Conservation (phyloP, 2,888 invertebrate species). For the Sympetrum striolatum region DNA sequence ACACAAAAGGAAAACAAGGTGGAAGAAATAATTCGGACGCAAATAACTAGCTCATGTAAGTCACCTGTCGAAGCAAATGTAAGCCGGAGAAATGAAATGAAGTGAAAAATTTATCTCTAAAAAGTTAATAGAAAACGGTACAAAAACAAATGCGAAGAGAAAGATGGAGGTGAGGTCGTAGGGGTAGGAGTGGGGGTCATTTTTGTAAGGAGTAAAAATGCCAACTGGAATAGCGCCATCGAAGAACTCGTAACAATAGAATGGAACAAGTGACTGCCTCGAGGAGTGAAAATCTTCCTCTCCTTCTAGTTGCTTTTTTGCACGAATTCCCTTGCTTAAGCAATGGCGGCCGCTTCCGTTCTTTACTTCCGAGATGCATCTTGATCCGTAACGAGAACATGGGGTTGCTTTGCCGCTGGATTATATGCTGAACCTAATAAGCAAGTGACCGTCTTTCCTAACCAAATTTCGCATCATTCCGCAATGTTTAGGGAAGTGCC, state of each 20-base stretch:
- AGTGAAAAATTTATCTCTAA: not conserved
- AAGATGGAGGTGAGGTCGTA: not conserved
- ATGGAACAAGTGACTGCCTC: conserved; percentile 7
- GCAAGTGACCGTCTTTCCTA: too few species aligned
- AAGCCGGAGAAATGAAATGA: not conserved
- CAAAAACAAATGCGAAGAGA: too few species aligned
- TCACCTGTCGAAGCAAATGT: not conserved
- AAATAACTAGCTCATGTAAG: not conserved
- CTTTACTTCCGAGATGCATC: not conserved
- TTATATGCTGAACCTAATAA: too few species aligned
- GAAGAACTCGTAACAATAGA: conserved; percentile 5
- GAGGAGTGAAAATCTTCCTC: conserved; percentile 1
- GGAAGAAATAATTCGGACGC: too few species aligned
- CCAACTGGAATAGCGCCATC: not conserved
- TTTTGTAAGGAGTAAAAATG: not conserved
- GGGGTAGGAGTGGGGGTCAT: not conserved
- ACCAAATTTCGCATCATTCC: too few species aligned
- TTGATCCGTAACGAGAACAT: not conserved
- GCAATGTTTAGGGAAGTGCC: too few species aligned
- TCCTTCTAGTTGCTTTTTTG: not conserved
- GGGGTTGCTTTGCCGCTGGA: not conserved
- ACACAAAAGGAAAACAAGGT: too few species aligned
- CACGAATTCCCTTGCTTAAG: not conserved
- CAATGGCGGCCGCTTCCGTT: not conserved
- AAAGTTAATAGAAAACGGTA: not conserved